Conservation (phyloP, 2,888 invertebrate genomes). For the Archips xylosteana region DNA sequence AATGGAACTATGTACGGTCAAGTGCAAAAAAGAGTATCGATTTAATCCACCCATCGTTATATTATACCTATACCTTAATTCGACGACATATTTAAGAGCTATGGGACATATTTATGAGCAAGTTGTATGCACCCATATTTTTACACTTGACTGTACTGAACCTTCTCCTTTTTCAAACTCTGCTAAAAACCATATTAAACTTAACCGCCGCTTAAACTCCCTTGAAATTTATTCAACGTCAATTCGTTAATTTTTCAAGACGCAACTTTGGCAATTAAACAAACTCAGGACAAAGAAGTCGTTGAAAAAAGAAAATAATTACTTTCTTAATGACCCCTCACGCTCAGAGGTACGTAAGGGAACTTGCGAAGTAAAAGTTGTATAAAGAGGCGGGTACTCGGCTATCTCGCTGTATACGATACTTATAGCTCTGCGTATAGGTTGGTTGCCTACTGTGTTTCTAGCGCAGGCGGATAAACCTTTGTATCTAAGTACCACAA, state of each 20-base stretch:
- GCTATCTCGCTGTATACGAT: neutral
- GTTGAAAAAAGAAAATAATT: conserved; percentile 45
- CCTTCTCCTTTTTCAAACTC: no score
- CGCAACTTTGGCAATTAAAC: conserved; percentile 46
- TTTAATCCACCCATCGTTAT: no score
- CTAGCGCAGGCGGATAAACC: no score
- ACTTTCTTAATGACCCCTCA: conserved; percentile 45
- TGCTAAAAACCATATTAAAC: conserved; percentile 19
- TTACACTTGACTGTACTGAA: no score
- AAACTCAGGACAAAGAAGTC: conserved; percentile 44
- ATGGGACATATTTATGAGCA: no score
- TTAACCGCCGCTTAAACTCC: conserved; percentile 28
- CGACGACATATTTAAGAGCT: no score
- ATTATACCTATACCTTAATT: no score
- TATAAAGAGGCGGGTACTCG: conserved; percentile 14
- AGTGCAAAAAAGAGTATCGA: no score
- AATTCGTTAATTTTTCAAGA: conserved; percentile 42
- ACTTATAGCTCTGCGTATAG: neutral
- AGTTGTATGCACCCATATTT: no score
- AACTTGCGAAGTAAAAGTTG: conserved; percentile 41
- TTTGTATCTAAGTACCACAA: no score
- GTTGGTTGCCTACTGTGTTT: neutral
- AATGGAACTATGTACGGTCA: no score
- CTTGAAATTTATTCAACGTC: conserved; percentile 37
- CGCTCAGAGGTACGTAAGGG: conserved; percentile 37